Conservation (phyloP, 1,140 invertebrate species). For the Andricus grossulariae region DNA sequence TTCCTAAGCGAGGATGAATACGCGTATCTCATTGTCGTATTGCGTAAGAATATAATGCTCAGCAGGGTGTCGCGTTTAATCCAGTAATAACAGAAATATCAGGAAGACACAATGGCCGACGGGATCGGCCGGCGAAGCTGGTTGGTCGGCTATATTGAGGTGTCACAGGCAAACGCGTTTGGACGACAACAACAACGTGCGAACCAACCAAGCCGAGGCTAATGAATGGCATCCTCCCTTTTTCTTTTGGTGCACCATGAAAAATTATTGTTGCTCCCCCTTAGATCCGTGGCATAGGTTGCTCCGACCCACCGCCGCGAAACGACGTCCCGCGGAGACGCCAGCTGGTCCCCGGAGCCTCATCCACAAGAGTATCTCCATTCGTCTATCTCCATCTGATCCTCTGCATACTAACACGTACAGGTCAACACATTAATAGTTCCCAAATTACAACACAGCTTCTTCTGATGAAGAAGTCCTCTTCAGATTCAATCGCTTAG, state of each 20-base stretch:
- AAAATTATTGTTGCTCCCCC: conserved; percentile 66
- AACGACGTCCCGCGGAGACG: conserved; percentile 53
- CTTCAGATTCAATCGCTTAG: neutral
- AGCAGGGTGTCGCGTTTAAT: conserved; percentile 61
- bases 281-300: conserved; percentile 45
- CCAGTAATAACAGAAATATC: conserved; percentile 71
- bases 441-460: neutral
- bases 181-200: conserved; percentile 68
- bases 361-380: conserved; percentile 39
- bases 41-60: conserved; percentile 40
- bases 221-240: conserved; percentile 71
- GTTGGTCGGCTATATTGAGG: conserved; percentile 67
- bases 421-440: neutral
- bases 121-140: conserved; percentile 44
- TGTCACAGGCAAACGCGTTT: conserved; percentile 66
- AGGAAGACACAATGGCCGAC: conserved; percentile 59
- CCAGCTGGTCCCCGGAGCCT: conserved; percentile 48
- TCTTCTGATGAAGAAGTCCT: neutral
- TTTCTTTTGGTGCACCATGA: conserved; percentile 63
- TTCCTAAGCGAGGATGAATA: too few species aligned
- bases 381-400: conserved; percentile 44
- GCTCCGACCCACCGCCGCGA: conserved; percentile 65
- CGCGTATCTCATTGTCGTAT: too few species aligned
- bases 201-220: conserved; percentile 70
- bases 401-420: neutral